Base-by-base conservation (phyloP, 2,888 invertebrate species). In the Polymixis lichenea region DNA sequence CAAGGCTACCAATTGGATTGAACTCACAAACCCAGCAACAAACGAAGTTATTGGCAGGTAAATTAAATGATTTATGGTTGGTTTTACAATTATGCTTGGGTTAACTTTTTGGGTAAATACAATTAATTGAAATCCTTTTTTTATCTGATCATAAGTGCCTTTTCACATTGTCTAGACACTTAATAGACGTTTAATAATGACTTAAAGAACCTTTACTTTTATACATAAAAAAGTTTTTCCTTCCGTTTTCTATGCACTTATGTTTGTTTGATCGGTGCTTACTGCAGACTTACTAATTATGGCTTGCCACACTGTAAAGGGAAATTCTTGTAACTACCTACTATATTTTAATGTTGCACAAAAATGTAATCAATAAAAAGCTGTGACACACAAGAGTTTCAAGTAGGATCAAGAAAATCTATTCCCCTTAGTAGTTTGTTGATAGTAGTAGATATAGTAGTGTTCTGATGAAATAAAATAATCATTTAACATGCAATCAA, bases 21-120 rank as follows among this genome's bases (percentile, higher is more conserved):
- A 99, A 90, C 97, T 99, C 17, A 98, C 98, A 86, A 98, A 99
- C 95, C 99, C 99, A 64, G 99, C 99, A 8, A 99, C 99, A 65
- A 99, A 99, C 96, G 97, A 98, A 95, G 94, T 98, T 51, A 97
- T 98, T 76, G 97, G 98, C 77, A 97, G 96, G 97, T 97, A 93
- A 80, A 19, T n/a, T 17, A n/a, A 58, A 28, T 43, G 15, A n/a
- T 28, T 15, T 9, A 28, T 17, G 11, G 0, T 19, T 19, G 7
- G 7, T 65, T 46, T 46, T 19, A 43, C 43, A 46, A 64, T 25
- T n/a, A n/a, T n/a, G 17, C n/a, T 38, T 38, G n/a, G 17, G 9
- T 62, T 22, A 9, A 43, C 2, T 19, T n/a, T n/a, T 38, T n/a
- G 0, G 62, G 38, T 9, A n/a, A 25, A 43, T 46, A 43, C 38